phyloP scores from a whole-genome alignment of 2,888 invertebrate species.

The Tyria jacobaeae region DNA sequence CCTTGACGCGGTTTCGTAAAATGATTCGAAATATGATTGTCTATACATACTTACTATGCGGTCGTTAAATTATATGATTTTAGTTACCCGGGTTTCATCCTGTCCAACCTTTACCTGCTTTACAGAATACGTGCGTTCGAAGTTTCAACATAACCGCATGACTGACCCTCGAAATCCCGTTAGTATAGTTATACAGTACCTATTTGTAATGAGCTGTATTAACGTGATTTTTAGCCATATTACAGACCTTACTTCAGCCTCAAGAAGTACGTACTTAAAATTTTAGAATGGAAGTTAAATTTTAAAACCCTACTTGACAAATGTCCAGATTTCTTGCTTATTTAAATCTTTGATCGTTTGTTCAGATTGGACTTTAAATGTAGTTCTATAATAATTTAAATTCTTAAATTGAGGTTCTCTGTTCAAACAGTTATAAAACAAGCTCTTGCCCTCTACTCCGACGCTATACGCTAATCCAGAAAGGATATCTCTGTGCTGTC shows the following conservation, averaged over 20 bases:
- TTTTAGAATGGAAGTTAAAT: background rate
- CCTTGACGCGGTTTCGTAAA: background rate
- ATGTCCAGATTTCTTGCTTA: too few relatives aligned
- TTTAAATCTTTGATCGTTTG: too few relatives aligned
- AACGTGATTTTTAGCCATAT: slow-evolving; percentile 36
- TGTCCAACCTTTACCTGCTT: background rate
- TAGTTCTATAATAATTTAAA: too few relatives aligned
- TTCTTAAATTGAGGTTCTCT: too few relatives aligned
- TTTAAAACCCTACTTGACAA: background rate
- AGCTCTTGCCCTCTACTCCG: too few relatives aligned
- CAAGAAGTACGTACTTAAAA: background rate
- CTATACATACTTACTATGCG: background rate
- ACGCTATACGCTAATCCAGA: too few relatives aligned
- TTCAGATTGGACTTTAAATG: too few relatives aligned
- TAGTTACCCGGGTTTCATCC: background rate
- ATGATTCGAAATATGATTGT: background rate
- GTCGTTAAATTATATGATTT: background rate
- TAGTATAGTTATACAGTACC: slow-evolving; percentile 25
- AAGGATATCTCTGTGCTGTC: too few relatives aligned
- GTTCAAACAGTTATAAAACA: too few relatives aligned
- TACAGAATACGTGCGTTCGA: slow-evolving; percentile 12
- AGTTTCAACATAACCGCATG: slow-evolving; percentile 35
- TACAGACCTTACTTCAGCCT: background rate
- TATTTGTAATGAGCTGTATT: slow-evolving; percentile 36
- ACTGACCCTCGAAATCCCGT: slow-evolving; percentile 34